These are phyloP conservation scores for Electrophaes corylata DNA, from an alignment of 2,888 invertebrate genomes.

Conservation along the genomic window DNA sequence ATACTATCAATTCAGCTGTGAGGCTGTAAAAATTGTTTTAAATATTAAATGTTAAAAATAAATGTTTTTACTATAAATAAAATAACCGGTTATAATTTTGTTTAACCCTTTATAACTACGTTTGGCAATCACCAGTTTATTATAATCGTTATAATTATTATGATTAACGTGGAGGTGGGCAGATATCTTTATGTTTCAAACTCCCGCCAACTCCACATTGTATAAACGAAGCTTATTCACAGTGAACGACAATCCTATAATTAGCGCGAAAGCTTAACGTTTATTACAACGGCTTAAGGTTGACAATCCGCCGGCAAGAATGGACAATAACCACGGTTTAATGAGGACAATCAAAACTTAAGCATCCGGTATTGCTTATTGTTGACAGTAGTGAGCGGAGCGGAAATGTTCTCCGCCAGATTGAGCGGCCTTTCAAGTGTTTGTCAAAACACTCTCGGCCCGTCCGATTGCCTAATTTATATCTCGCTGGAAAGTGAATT, in stretches of 20 bases:
- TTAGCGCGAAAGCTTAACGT: constrained; percentile 28
- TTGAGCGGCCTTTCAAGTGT: neutral
- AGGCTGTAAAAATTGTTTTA: too few species aligned
- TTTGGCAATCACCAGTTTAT: neutral
- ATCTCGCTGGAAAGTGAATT: too few species aligned
- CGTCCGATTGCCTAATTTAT: neutral
- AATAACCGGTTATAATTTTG: neutral
- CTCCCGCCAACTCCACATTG: neutral
- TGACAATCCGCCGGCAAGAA: constrained; percentile 41
- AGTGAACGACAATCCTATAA: constrained; percentile 27
- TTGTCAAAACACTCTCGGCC: constrained; percentile 5
- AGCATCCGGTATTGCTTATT: constrained; percentile 45
- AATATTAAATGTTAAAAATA: too few species aligned
- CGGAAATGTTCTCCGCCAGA: constrained; percentile 10
- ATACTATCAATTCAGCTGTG: too few species aligned
- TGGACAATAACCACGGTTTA: constrained; percentile 47
- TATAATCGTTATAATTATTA: neutral
- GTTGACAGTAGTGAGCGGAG: constrained; percentile 15
- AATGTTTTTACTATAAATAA: too few species aligned
- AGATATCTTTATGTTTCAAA: constrained; percentile 4
- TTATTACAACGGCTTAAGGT: constrained; percentile 44
- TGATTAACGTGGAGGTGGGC: neutral
- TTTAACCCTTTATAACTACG: neutral
- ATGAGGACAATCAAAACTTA: constrained; percentile 61
- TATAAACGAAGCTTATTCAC: constrained; percentile 22